Evolutionary conservation across 2,113 vertebrate species (phyloP).

Genomic region (Gallinago paraguaiae): DNA sequence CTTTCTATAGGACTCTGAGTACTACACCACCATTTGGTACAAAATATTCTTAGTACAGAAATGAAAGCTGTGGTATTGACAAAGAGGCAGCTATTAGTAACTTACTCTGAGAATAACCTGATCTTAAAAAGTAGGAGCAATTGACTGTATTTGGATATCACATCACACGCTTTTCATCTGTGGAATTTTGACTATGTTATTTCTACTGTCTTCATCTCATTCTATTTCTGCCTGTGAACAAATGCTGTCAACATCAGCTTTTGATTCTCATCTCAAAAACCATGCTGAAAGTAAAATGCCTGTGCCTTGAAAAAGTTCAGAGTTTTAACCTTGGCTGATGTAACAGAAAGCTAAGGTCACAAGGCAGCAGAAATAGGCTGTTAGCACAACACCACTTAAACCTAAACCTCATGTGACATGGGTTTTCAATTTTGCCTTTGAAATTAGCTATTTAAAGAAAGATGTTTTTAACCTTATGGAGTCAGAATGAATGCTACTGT

Average conservation of each 20-base stretch:
- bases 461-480: background rate
- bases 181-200: background rate
- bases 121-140: background rate
- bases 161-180: background rate
- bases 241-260: background rate
- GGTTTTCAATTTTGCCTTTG: background rate
- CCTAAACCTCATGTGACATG: background rate
- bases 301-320: conserved; percentile 49
- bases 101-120: background rate
- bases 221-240: background rate
- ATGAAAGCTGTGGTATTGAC: background rate
- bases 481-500: background rate
- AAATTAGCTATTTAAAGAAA: background rate
- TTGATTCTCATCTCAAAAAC: background rate
- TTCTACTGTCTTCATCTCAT: background rate
- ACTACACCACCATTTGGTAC: background rate
- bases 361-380: background rate
- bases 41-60: background rate
- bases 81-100: background rate
- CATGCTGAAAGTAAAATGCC: conserved; percentile 13
- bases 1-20: background rate
- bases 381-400: background rate
- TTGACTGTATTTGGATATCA: background rate
- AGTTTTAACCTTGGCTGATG: background rate
- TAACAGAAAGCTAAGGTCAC: background rate